Conservation (phyloP, 92 coral and sea anemone genomes). For the Actinernus sp. region DNA sequence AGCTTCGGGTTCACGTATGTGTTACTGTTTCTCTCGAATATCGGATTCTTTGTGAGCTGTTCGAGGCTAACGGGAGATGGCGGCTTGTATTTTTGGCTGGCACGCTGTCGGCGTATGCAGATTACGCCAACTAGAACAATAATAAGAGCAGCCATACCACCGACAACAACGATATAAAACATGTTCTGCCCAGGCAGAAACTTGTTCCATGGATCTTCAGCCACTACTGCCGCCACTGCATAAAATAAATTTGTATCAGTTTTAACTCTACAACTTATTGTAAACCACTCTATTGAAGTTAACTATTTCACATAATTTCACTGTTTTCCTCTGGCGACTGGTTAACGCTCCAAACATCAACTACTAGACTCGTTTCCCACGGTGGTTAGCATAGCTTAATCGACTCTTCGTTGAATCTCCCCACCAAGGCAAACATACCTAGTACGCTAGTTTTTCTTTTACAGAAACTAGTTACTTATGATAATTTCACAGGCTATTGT, state of each 20-base stretch:
- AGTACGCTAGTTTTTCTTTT: too few relatives aligned
- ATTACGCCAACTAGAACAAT: constrained; percentile 14
- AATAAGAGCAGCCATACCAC: neutral
- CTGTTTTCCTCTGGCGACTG: too few relatives aligned
- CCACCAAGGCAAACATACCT: too few relatives aligned
- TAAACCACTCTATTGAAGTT: too few relatives aligned
- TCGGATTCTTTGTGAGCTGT: constrained; percentile 79
- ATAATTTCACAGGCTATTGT: too few relatives aligned
- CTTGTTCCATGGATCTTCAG: constrained; percentile 27
- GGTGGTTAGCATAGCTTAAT: too few relatives aligned
- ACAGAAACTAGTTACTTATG: too few relatives aligned
- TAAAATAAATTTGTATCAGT: neutral
- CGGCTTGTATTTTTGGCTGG: constrained; percentile 29
- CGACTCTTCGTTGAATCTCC: too few relatives aligned
- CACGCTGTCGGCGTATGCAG: constrained; percentile 16
- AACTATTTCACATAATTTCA: too few relatives aligned
- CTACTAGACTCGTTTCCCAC: too few relatives aligned
- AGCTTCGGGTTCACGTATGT: constrained; percentile 57
- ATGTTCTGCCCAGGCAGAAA: constrained; percentile 33
- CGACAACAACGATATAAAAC: constrained; percentile 32
- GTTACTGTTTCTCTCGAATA: constrained; percentile 60
- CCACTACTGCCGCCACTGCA: constrained; percentile 15
- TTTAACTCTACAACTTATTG: too few relatives aligned
- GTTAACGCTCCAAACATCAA: too few relatives aligned
- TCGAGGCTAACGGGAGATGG: constrained; percentile 50